Percentiles rank a stretch among this genome's conserved stretches.
Conservation (phyloP, 2,113 vertebrate genomes). For the Otolemur garnettii region DNA sequence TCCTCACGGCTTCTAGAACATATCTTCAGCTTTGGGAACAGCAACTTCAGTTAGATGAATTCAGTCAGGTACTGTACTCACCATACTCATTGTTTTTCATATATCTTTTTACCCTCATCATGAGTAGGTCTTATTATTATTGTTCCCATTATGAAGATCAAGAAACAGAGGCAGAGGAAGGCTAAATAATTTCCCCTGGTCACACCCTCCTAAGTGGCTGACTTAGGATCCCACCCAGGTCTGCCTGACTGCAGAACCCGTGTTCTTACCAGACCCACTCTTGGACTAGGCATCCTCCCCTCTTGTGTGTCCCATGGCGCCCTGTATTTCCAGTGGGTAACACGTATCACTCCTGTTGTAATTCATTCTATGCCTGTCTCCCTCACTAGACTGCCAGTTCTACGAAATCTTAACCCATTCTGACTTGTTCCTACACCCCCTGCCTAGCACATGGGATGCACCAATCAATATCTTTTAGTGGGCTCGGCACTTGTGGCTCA, state of each 20-base stretch:
- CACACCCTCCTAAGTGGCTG: background rate
- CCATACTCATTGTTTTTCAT: slow-evolving; percentile 1
- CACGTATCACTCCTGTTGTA: background rate
- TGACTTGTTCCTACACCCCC: background rate
- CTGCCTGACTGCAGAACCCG: background rate
- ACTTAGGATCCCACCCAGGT: background rate
- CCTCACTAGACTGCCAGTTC: background rate
- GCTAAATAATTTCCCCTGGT: background rate
- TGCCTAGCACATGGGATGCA: background rate
- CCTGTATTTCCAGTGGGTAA: background rate
- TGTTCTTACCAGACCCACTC: background rate
- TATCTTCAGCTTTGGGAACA: background rate
- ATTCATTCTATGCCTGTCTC: background rate
- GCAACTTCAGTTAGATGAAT: background rate
- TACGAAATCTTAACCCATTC: background rate
- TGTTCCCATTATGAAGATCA: background rate
- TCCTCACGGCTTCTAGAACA: background rate
- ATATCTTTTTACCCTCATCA: background rate
- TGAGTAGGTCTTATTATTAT: background rate
- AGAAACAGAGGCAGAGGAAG: background rate
- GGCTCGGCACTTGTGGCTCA: too few relatives aligned
- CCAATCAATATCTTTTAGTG: background rate
- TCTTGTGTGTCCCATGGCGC: accelerated
- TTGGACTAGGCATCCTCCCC: background rate
- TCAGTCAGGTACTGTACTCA: background rate